These are phyloP conservation scores for Brachymystax lenok DNA, from an alignment of 2,797 vertebrate species.

Conservation along the genomic window DNA sequence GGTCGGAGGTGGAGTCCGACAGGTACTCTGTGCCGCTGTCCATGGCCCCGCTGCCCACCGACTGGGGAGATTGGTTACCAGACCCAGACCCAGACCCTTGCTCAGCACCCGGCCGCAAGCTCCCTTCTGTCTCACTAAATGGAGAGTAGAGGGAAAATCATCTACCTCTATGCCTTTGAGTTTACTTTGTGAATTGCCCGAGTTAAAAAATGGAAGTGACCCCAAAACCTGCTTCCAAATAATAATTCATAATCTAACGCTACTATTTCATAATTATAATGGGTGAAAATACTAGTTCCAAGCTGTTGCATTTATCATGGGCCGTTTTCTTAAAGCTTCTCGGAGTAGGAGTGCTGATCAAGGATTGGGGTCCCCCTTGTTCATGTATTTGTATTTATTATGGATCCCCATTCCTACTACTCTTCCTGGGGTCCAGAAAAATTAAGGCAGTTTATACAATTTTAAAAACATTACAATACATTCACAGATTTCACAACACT, in stretches of 20 bases:
- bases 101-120: conserved; percentile 57
- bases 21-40: conserved; percentile 72
- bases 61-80: conserved; percentile 71
- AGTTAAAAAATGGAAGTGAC: background rate
- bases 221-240: background rate
- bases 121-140: conserved; percentile 74
- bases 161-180: background rate
- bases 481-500: no score
- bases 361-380: no score
- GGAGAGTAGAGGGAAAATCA: background rate
- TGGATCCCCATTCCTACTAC: no score
- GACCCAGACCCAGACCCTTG: conserved; percentile 63
- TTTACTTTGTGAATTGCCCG: background rate
- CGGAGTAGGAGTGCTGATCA: background rate
- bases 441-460: no score
- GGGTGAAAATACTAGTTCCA: no score
- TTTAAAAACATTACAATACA: no score
- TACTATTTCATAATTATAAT: background rate
- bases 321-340: background rate
- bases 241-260: background rate
- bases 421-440: no score
- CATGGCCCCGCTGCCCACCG: conserved; percentile 62
- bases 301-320: background rate
- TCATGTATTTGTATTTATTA: no score
- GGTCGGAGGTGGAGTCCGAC: conserved; percentile 67